Evolutionary conservation across 2,888 invertebrate genomes (phyloP).

Genomic region (Ariolimax columbianus): DNA sequence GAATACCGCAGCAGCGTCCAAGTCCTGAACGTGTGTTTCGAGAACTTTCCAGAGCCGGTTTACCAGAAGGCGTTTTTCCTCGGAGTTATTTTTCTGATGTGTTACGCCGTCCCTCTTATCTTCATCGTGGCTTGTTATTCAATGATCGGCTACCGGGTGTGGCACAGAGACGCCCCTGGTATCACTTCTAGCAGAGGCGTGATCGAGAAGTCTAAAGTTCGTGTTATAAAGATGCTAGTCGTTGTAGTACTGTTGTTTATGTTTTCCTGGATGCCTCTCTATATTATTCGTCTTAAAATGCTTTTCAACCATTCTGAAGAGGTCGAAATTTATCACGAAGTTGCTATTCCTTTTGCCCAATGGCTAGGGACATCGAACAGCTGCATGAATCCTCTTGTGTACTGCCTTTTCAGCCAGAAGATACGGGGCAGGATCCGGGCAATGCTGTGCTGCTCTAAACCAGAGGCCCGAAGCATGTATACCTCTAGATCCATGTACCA

Average conservation of each 20-base stretch:
- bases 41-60: constrained; percentile 23
- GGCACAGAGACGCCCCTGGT: constrained; percentile 91
- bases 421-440: constrained; percentile 54
- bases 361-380: constrained; percentile 83
- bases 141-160: constrained; percentile 93
- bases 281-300: constrained; percentile 88
- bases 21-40: constrained; percentile 48
- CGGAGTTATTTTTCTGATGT: constrained; percentile 91
- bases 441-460: constrained; percentile 84
- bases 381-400: constrained; percentile 95
- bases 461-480: constrained; percentile 81
- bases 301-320: constrained; percentile 81
- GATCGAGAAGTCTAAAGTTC: constrained; percentile 91
- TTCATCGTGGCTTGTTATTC: constrained; percentile 94
- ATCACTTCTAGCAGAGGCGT: constrained; percentile 81
- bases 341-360: constrained; percentile 54
- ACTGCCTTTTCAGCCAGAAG: constrained; percentile 92
- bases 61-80: constrained; percentile 92
- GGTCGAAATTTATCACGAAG: constrained; percentile 90
- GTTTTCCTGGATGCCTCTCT: constrained; percentile 91
- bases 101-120: constrained; percentile 93
- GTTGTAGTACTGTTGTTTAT: constrained; percentile 95
- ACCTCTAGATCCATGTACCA: constrained; percentile 68
- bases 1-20: constrained; percentile 50
- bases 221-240: constrained; percentile 95